These are phyloP conservation scores for Drosophila picticornis DNA, from an alignment of 2,888 invertebrate genomes.

Conservation along the genomic window DNA sequence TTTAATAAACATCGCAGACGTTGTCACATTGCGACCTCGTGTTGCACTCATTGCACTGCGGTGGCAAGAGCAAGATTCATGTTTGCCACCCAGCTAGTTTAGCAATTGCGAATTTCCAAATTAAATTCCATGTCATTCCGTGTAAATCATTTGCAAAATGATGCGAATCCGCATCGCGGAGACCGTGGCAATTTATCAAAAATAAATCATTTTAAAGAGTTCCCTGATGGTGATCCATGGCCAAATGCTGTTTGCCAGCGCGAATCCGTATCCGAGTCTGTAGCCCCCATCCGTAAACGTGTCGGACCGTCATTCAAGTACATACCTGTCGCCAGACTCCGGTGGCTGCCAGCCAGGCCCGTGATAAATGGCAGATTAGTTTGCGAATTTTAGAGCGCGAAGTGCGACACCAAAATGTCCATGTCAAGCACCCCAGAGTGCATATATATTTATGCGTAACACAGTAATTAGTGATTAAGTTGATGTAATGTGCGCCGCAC, in stretches of 20 bases:
- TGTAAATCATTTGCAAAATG: constrained; percentile 82
- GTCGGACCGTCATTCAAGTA: constrained; percentile 36
- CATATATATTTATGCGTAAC: constrained; percentile 61
- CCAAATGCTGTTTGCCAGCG: constrained; percentile 21
- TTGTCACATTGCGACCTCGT: constrained; percentile 43
- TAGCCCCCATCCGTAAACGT: constrained; percentile 3
- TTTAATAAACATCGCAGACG: constrained; percentile 29
- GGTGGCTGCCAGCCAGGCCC: constrained; percentile 45
- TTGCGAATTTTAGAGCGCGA: constrained; percentile 71
- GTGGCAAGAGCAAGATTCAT: constrained; percentile 52
- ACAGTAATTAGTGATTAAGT: constrained; percentile 79
- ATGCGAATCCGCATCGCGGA: constrained; percentile 51
- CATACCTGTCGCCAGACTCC: constrained; percentile 76
- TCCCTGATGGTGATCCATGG: constrained; percentile 44
- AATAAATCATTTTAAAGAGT: constrained; percentile 84
- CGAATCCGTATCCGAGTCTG: constrained; percentile 16
- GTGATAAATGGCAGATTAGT: constrained; percentile 84
- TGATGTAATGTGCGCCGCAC: constrained; percentile 57
- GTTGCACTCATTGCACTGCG: neutral
- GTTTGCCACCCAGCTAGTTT: constrained; percentile 83
- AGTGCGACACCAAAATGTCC: constrained; percentile 65
- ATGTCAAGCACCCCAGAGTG: constrained; percentile 45
- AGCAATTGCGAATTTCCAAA: constrained; percentile 81
- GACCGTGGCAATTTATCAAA: constrained; percentile 82
- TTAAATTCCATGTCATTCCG: constrained; percentile 83